Evolutionary conservation across 2,113 vertebrate species (phyloP).

Genomic region (Eudorcas thomsonii): DNA sequence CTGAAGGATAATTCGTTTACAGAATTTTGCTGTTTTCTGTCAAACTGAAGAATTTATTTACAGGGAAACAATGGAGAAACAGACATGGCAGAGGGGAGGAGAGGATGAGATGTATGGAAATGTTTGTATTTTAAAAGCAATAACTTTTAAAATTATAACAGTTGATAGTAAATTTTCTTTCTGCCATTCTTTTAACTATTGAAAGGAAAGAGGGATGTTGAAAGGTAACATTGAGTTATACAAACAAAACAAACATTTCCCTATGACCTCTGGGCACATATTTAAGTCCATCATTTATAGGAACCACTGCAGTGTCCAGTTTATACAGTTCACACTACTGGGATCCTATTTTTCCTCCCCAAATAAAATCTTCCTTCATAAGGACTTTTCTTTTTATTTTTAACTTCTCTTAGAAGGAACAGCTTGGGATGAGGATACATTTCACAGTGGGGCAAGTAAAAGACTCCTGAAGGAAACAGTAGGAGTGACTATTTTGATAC

Average conservation of each 20-base stretch:
- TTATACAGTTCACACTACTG: not conserved
- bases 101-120: not conserved
- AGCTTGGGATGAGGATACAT: not conserved
- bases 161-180: not conserved
- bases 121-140: not conserved
- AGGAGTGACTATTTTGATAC: not conserved
- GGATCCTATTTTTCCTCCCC: not conserved
- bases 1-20: not conserved
- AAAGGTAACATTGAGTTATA: not conserved
- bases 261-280: not conserved
- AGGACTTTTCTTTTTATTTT: not conserved
- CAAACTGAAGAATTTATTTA: not conserved
- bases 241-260: not conserved
- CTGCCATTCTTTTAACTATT: not conserved
- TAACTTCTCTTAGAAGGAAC: not conserved
- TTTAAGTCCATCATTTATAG: not conserved
- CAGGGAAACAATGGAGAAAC: not conserved
- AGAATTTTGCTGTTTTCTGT: not conserved
- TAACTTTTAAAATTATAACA: not conserved
- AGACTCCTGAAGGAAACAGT: not conserved
- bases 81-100: not conserved
- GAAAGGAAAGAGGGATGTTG: not conserved
- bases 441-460: not conserved
- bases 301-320: not conserved
- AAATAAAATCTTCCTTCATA: not conserved